Base-by-base conservation (phyloP, 2,113 vertebrate genomes). In the Onychorhynchus coronatus region DNA sequence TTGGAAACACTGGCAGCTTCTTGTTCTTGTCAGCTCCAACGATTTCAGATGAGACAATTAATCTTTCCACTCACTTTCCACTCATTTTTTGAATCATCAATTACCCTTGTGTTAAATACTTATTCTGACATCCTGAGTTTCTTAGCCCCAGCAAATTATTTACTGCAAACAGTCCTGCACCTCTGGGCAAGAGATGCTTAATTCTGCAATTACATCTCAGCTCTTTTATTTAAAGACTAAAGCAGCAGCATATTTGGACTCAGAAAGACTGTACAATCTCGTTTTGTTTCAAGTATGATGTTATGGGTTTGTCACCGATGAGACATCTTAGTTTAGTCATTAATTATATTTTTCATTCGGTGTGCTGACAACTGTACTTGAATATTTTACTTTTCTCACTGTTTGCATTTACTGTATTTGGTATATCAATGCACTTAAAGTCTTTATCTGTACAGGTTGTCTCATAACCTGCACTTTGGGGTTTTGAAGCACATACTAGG, bases 261-360 rank as follows among this genome's bases (percentile, higher is more conserved):
- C 63, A 39, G 59, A 77, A 89, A 58, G 25, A 23, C 55, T 2
- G 0, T 24, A 39, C 0, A 0, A 30, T 30, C 71, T 70, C 53
- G 39, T 52, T 82, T 71, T 8, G 44, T 74, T 74, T 72, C 74
- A 73, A 58, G 25, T 30, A 28, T 37, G 37, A 35, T 33, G 14
- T 22, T 65, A 61, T 3, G 8, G 77, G 47, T 73, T 66, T 9
- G 2, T 82, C 44, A 46, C 44, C 42, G 81, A 19, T 33, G 50
- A 52, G 53, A 35, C 28, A 65, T 39, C 21, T 0, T 17, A 55
- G 11, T 82, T 77, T 70, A 42, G 39, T 39, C 23, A 70, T 55
- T 70, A 79, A 35, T 55, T 5, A 0, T 30, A 28, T 41, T 85
- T 94, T 88, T 71, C 9, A 14, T 31, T 63, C 2, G 1, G 4